Base-by-base conservation (phyloP, 2,797 vertebrate genomes). In the Spea hammondii region DNA sequence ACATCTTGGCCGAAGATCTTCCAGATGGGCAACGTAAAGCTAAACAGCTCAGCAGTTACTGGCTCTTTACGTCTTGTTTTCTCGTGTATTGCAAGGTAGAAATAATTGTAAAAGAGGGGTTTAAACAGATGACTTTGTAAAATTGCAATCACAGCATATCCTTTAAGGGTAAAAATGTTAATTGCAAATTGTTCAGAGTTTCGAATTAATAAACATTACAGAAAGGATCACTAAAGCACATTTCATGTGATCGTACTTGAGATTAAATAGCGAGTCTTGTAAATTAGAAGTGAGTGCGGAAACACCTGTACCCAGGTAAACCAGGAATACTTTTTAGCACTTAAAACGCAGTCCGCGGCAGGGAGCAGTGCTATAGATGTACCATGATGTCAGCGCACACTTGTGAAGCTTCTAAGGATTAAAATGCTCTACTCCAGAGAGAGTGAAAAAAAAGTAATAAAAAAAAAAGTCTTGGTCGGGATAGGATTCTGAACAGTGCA, bases 371-470 rank as follows among this genome's bases (percentile, higher is more conserved):
- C 68, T 69, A 48, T 83, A 83, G 83, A 32, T 32, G 32, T 32
- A 81, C 83, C 82, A 47, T 32, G 76, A 85, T 85, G 74, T 88
- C 86, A 76, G 84, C 84, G 82, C 84, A 83, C 83, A 4, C 0
- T 81, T 55, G 55, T 80, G 74, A 87, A 44, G 54, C 68, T 79
- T 70, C 78, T 55, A 59, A 46, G 80, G 78, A 84, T 88, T 87
- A 84, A 79, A 85, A 76, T 60, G 71, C 75, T 79, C 76, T 71
- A 49, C 79, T 60, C 0, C 62, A 48, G 47, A 82, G 62, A 32
- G 54, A 76, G 32, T 32, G 53, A 2, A 69, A 76, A 80, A 8
- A 75, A 50, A 74, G 14, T n/a, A 10, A 32, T 6, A 17, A 17
- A 17, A 47, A 2, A 14, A 66, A 54, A 79, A 66, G 77, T 86